Conservation (phyloP, 2,113 vertebrate species). For the Oenanthe oenanthe region DNA sequence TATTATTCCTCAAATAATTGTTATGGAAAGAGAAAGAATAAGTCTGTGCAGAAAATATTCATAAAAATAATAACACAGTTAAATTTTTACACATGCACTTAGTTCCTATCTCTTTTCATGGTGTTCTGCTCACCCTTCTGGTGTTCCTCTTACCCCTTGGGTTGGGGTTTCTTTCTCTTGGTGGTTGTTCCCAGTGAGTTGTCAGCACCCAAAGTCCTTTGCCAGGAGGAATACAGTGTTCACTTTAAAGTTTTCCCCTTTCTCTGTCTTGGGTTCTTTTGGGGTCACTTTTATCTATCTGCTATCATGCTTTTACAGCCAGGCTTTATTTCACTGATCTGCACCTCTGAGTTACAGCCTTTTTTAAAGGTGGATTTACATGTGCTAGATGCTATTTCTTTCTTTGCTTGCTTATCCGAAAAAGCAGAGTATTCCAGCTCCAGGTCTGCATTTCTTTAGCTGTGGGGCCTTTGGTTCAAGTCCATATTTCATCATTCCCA, state of each 20-base stretch:
- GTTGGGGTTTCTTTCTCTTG: not conserved
- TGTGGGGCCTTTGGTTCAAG: not conserved
- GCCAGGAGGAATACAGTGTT: not conserved
- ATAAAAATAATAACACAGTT: not conserved
- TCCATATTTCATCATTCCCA: not conserved
- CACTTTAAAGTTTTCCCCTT: not conserved
- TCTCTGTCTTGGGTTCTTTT: not conserved
- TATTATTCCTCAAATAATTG: not conserved
- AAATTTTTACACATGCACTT: not conserved
- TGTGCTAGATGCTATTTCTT: not conserved
- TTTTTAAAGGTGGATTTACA: not conserved
- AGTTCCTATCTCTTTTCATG: not conserved
- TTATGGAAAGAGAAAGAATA: not conserved
- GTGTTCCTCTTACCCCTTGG: not conserved
- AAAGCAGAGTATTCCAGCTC: not conserved
- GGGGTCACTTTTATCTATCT: not conserved
- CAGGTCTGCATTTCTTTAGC: not conserved
- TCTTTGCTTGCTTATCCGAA: not conserved
- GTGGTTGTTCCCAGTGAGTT: rapidly evolving
- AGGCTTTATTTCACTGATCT: not conserved
- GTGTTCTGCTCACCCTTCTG: not conserved
- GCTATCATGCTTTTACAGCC: not conserved
- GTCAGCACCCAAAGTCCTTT: not conserved
- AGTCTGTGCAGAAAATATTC: not conserved
- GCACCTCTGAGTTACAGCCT: not conserved